phyloP scores from a whole-genome alignment of 2,797 vertebrate species.

The Danio aesculapii region DNA sequence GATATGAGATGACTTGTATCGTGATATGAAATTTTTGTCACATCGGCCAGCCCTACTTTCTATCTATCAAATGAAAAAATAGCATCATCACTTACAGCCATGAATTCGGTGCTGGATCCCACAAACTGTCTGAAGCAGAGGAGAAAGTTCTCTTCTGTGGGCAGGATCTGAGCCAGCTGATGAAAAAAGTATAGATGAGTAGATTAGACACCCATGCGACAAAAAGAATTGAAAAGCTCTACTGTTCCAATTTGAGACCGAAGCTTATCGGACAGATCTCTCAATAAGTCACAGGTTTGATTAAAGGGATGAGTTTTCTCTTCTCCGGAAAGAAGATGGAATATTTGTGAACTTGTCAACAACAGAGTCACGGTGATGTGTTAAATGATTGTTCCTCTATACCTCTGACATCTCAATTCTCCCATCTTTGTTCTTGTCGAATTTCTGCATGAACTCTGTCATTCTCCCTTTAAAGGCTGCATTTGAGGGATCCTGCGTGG shows the following conservation, averaged over 20 bases:
- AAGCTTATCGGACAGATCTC: not conserved
- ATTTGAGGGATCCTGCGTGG: constrained; percentile 83
- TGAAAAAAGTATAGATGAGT: constrained; percentile 52
- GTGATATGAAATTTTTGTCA: too few species aligned
- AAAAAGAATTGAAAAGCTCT: not conserved
- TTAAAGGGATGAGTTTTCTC: not conserved
- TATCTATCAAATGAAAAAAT: not conserved
- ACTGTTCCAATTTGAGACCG: not conserved
- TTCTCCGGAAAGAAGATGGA: not conserved
- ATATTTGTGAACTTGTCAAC: constrained; percentile 4
- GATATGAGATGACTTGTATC: too few species aligned
- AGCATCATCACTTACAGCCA: constrained; percentile 85
- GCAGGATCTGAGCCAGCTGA: constrained; percentile 96
- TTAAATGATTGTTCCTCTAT: constrained; percentile 57
- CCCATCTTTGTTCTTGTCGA: constrained; percentile 95
- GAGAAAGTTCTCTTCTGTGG: constrained; percentile 96
- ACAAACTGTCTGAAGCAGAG: constrained; percentile 95
- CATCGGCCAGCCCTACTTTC: too few species aligned
- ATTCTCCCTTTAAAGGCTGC: constrained; percentile 90
- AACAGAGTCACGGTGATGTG: not conserved
- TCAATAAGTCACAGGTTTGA: constrained; percentile 24
- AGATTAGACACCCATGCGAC: not conserved
- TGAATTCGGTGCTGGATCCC: constrained; percentile 92
- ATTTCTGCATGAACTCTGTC: constrained; percentile 98
- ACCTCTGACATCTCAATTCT: constrained; percentile 98